These are phyloP conservation scores for Gryon sp. DNA, from an alignment of 1,140 invertebrate species.

Conservation along the genomic window DNA sequence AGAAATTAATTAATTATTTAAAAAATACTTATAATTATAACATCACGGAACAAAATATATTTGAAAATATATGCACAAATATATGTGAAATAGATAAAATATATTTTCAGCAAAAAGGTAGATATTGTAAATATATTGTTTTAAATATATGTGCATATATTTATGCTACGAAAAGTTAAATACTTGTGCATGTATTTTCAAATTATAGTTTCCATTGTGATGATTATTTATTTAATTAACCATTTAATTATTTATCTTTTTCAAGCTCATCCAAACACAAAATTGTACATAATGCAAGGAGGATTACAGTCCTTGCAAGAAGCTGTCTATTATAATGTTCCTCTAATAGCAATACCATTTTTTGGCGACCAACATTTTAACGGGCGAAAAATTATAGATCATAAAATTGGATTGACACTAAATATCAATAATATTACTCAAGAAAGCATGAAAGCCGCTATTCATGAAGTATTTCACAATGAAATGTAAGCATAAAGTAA, in stretches of 20 bases:
- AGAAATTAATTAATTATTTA: too few relatives aligned
- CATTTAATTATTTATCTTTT: too few relatives aligned
- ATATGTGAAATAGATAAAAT: too few relatives aligned
- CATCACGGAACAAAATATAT: too few relatives aligned
- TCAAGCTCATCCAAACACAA: slow-evolving; percentile 78
- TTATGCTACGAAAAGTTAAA: too few relatives aligned
- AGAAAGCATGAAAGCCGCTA: slow-evolving; percentile 58
- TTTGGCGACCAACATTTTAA: slow-evolving; percentile 79
- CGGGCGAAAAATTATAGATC: slow-evolving; percentile 70
- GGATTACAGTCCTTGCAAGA: slow-evolving; percentile 81
- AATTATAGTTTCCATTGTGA: too few relatives aligned
- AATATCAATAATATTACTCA: slow-evolving; percentile 67
- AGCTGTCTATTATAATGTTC: slow-evolving; percentile 80
- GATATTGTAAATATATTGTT: not conserved
- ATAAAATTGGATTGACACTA: slow-evolving; percentile 71
- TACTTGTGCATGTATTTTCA: too few relatives aligned
- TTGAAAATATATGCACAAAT: too few relatives aligned
- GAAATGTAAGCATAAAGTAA: slow-evolving; percentile 69
- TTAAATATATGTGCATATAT: not conserved
- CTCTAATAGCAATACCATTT: slow-evolving; percentile 80
- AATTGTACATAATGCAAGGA: slow-evolving; percentile 82
- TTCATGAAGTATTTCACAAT: slow-evolving; percentile 71
- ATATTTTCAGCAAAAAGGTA: too few relatives aligned
- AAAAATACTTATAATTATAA: too few relatives aligned
- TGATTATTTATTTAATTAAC: too few relatives aligned